Percentiles rank a stretch among this genome's conserved stretches.
phyloP scores from a whole-genome alignment of 2,888 invertebrate species.

The Parnassius smintheus region DNA sequence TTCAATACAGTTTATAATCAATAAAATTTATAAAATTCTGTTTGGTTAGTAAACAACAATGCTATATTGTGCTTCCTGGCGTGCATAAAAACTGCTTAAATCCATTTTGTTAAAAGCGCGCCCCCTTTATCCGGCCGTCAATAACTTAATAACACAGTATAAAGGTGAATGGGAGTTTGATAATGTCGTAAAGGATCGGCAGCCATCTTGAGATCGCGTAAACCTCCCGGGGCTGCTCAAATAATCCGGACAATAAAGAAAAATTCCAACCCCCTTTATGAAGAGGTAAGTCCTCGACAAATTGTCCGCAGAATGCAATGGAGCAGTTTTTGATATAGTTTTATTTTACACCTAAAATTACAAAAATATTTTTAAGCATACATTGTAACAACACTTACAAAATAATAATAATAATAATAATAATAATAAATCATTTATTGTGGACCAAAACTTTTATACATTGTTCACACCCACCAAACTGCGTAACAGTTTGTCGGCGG shows the following conservation, averaged over 20 bases:
- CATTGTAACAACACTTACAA: too few relatives aligned
- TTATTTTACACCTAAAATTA: not conserved
- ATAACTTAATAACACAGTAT: constrained; percentile 73
- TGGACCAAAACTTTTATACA: too few relatives aligned
- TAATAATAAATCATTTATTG: too few relatives aligned
- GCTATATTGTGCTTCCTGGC: not conserved
- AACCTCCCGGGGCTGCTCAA: constrained; percentile 73
- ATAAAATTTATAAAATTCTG: too few relatives aligned
- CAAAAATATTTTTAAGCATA: too few relatives aligned
- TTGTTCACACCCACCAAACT: too few relatives aligned
- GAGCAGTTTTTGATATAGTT: constrained; percentile 43
- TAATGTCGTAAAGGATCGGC: constrained; percentile 74
- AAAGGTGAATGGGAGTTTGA: constrained; percentile 72
- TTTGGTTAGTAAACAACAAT: too few relatives aligned
- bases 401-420: too few relatives aligned
- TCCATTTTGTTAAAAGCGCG: constrained; percentile 15
- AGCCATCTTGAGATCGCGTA: constrained; percentile 75
- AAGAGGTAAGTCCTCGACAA: constrained; percentile 81
- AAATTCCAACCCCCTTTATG: constrained; percentile 79
- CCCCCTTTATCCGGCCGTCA: constrained; percentile 38
- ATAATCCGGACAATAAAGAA: constrained; percentile 81
- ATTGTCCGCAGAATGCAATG: constrained; percentile 51
- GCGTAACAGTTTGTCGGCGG: too few relatives aligned
- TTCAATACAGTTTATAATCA: too few relatives aligned
- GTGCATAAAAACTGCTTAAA: constrained; percentile 18